phyloP scores from a whole-genome alignment of 2,113 vertebrate species.

The Merops nubicus region DNA sequence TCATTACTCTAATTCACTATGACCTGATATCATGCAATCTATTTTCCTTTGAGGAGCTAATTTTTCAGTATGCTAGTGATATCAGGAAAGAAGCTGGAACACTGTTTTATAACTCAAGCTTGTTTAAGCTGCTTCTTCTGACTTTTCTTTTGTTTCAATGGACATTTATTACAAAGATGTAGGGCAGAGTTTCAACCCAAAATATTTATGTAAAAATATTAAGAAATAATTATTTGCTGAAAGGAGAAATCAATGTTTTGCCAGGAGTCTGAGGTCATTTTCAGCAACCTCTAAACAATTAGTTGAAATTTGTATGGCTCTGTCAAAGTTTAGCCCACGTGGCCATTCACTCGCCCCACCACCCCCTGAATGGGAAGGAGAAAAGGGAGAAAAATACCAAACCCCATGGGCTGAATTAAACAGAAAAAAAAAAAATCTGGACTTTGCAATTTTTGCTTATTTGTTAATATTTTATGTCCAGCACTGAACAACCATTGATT shows the following conservation, averaged over 20 bases:
- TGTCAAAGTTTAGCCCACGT: no score
- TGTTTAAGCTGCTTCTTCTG: neutral
- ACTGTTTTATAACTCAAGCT: neutral
- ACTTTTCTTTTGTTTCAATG: neutral
- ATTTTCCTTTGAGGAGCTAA: neutral
- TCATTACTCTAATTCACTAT: neutral
- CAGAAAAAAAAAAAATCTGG: neutral
- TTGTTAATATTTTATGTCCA: neutral
- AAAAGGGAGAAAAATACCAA: no score
- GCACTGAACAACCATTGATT: neutral
- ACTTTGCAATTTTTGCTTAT: neutral
- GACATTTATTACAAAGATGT: neutral
- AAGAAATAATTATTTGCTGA: neutral
- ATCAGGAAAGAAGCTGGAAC: neutral
- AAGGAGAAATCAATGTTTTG: no score
- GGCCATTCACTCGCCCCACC: no score
- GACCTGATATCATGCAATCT: neutral
- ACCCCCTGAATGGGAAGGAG: no score
- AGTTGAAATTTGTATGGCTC: neutral
- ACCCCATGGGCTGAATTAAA: neutral
- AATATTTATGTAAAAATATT: neutral
- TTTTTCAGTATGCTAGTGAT: neutral
- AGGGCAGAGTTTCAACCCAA: neutral
- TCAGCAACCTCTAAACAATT: neutral
- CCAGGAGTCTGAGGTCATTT: no score